phyloP scores from a whole-genome alignment of 1,140 invertebrate genomes.

The Aphelinus certus region DNA sequence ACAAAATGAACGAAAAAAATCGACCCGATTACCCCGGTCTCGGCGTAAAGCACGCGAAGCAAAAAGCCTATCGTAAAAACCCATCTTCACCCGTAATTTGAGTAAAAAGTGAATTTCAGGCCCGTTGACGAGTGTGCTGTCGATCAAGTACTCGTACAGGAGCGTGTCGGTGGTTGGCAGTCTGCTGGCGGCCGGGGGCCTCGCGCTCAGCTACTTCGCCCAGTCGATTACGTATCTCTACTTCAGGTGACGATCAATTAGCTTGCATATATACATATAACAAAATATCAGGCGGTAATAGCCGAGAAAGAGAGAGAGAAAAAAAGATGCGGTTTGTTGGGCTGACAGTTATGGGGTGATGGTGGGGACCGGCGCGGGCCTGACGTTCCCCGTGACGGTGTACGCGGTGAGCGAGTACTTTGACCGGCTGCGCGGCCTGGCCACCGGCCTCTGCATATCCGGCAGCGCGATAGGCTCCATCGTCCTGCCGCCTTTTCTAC shows the following conservation, averaged over 20 bases:
- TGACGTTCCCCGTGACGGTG: slow-evolving; percentile 85
- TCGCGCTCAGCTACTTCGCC: slow-evolving; percentile 85
- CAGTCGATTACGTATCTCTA: slow-evolving; percentile 80
- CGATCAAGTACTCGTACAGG: slow-evolving; percentile 88
- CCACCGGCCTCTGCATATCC: slow-evolving; percentile 87
- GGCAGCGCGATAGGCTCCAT: slow-evolving; percentile 85
- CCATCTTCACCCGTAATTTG: slow-evolving; percentile 3
- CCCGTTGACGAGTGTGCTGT: slow-evolving; percentile 87
- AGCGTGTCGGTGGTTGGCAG: slow-evolving; percentile 87
- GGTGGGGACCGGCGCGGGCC: slow-evolving; percentile 79
- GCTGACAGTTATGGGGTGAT: slow-evolving; percentile 76
- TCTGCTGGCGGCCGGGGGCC: slow-evolving; percentile 80
- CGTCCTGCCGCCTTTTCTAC: slow-evolving; percentile 80
- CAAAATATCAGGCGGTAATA: no score
- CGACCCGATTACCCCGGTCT: no score
- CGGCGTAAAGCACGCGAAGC: no score
- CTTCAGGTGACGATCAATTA: slow-evolving; percentile 70
- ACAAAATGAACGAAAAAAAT: no score
- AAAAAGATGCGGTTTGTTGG: no score
- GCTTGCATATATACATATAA: neutral
- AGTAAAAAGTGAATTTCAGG: slow-evolving; percentile 68
- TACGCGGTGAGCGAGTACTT: slow-evolving; percentile 90
- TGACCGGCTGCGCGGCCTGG: slow-evolving; percentile 79
- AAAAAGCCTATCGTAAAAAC: no score
- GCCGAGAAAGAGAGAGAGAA: no score